Percentiles rank a stretch among this genome's conserved stretches.
These are phyloP conservation scores for Spisula solida DNA, from an alignment of 2,888 invertebrate genomes.

Conservation along the genomic window DNA sequence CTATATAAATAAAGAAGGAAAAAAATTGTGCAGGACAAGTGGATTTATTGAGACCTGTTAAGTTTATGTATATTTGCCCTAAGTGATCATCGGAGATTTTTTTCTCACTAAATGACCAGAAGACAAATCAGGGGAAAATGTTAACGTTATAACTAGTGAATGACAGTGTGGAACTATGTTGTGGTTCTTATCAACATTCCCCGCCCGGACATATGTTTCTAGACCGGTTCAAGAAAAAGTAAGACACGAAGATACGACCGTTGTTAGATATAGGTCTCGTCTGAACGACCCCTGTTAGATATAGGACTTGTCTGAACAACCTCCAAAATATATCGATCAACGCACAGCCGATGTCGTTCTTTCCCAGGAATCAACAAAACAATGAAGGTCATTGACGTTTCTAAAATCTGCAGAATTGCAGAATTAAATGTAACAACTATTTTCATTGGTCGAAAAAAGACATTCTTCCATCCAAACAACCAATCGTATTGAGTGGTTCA, in stretches of 20 bases:
- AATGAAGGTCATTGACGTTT: background rate
- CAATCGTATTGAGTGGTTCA: background rate
- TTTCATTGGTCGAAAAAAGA: background rate
- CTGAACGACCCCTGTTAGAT: background rate
- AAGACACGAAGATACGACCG: background rate
- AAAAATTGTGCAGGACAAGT: too few relatives aligned
- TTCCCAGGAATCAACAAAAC: background rate
- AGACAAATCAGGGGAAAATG: too few relatives aligned
- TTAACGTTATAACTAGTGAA: background rate
- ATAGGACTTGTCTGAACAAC: background rate
- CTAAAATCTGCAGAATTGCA: slow-evolving; percentile 28
- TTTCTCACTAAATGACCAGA: background rate
- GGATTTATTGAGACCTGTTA: too few relatives aligned
- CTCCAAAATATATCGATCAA: slow-evolving; percentile 8
- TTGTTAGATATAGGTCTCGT: background rate
- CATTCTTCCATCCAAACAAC: background rate
- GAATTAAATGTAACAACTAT: slow-evolving; percentile 1
- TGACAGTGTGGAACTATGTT: background rate
- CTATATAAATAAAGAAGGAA: too few relatives aligned
- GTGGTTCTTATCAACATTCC: background rate
- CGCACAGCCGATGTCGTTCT: background rate
- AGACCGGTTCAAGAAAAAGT: background rate
- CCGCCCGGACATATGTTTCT: background rate
- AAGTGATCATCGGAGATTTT: background rate
- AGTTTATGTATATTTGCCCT: too few relatives aligned